Base-by-base conservation (phyloP, 2,113 vertebrate species). In the Sapajus apella region DNA sequence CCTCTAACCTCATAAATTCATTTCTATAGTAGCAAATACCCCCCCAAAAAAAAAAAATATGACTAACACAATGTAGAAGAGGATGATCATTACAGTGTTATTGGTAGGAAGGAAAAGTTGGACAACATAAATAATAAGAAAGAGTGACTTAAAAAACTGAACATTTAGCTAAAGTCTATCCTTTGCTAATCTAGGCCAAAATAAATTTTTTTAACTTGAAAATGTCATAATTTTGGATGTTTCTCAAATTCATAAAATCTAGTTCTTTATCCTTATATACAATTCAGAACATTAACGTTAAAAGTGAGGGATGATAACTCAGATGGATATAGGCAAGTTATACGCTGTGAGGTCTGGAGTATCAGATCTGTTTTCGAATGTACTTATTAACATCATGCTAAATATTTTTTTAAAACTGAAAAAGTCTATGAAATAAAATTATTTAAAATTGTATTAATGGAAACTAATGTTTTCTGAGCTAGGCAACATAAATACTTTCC, bases 351-450 rank as follows among this genome's bases (percentile, higher is more conserved):
- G 98, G 98, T 99, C 98, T 98, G 98, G 91, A 98, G 98, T 99
- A 98, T 99, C 99, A 99, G 98, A 99, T 98, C 98, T 98, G 97
- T 96, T 99, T 99, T 97, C 98, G 98, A 99, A 99, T 98, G 98
- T 98, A 97, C 95, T 98, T 99, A 99, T 98, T 99, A 99, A 98
- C 98, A 93, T 96, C 93, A 98, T 98, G 98, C 96, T 98, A 98
- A 99, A 98, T 99, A 98, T 98, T 98, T 75, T 75, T 43, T 27
- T 43, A 97, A 84, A 97, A 98, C 98, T 93, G 97, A 97, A 97
- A 79, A 97, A 98, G 98, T 95, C 86, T 87, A 95, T 85, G 96
- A 97, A 98, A 97, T 87, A 95, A 98, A 97, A 97, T 82, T 70
- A n/a, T 92, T 91, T 90, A 92, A 96, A 95, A 87, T 56, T 43